Evolutionary conservation across 2,113 vertebrate species (phyloP), one percentile per base, ranked within the genome.

Genomic region (Oreochromis spilurus): DNA sequence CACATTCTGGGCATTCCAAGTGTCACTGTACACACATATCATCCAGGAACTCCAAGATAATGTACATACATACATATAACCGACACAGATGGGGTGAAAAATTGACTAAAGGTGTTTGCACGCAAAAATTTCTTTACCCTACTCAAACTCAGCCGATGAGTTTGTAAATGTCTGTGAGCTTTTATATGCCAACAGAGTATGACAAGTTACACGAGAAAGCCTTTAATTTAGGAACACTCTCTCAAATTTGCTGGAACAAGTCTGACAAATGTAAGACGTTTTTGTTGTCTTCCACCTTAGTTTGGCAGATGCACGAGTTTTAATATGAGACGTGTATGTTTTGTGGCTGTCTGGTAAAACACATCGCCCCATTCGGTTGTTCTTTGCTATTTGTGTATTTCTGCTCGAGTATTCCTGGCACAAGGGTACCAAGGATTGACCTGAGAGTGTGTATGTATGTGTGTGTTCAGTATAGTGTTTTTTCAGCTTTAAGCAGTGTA

Each of bases 1-100:
- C 78, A 84, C 95, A 96, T 96, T 96, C 96, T 96, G 89, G 53
- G 11, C 93, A 96, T 96, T 96, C 96, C 95, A 95, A 75, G 85
- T 84, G 92, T 92, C 86, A 77, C 92, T 84, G 84, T 19, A 78
- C 80, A 89, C 84, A 91, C 86, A 88, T 88, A 89, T 94, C 88
- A 91, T 88, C 78, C 82, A 86, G 36, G 57, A 81, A 80, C 36
- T 84, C 60, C 60, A 31, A 40, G 81, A 81, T 55, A 31, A 84
- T 79, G 50, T 10, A 77, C 36, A 80, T 34, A 78, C 48, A 54
- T 50, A 38, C 48, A 75, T 45, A 84, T 75, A 75, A 4, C 24
- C 0, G 2, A 31, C 43, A 75, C 24, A 75, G 6, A 70, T 16
- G n/a, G 21, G 38, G n/a, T 70, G 2, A 45, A 43, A 70, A 43